A percentile compares a stretch with the other conserved stretches of the same genome.
These are phyloP conservation scores for Polietes domitor DNA, from an alignment of 2,888 invertebrate genomes.

Conservation along the genomic window DNA sequence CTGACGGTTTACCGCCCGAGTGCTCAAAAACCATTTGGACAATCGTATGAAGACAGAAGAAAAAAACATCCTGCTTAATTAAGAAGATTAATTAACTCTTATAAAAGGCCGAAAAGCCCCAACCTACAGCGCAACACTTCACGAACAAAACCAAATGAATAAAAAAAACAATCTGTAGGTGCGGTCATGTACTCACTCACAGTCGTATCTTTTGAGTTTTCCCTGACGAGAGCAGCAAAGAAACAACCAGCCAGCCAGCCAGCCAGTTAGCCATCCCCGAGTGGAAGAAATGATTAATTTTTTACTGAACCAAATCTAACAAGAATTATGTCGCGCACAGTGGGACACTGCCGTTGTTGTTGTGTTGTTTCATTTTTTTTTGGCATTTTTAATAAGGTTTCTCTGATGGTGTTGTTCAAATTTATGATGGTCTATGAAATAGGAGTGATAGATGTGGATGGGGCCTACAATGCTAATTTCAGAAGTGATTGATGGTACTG, in stretches of 20 bases:
- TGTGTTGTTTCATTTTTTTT: constrained; percentile 18
- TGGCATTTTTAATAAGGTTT: neutral
- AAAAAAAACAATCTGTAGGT: constrained; percentile 49
- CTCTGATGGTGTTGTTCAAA: constrained; percentile 28
- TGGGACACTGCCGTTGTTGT: constrained; percentile 60
- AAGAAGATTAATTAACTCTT: constrained; percentile 62
- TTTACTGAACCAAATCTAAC: constrained; percentile 49
- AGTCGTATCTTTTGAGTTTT: neutral
- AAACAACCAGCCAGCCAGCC: neutral
- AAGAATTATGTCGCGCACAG: constrained; percentile 62
- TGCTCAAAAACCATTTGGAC: neutral
- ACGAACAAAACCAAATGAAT: no score
- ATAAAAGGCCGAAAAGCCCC: constrained; percentile 20
- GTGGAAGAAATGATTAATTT: constrained; percentile 4
- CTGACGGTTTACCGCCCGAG: no score
- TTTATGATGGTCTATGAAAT: constrained; percentile 56
- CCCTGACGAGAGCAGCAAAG: constrained; percentile 4
- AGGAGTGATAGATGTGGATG: constrained; percentile 9
- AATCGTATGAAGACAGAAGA: constrained; percentile 33
- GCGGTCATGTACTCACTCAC: constrained; percentile 44
- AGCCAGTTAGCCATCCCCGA: neutral
- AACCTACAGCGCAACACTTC: no score
- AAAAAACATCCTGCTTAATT: constrained; percentile 56
- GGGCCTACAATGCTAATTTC: constrained; percentile 16
- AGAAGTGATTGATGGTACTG: constrained; percentile 52